These are phyloP conservation scores for Sula dactylatra DNA, from an alignment of 2,113 vertebrate genomes.

Conservation along the genomic window DNA sequence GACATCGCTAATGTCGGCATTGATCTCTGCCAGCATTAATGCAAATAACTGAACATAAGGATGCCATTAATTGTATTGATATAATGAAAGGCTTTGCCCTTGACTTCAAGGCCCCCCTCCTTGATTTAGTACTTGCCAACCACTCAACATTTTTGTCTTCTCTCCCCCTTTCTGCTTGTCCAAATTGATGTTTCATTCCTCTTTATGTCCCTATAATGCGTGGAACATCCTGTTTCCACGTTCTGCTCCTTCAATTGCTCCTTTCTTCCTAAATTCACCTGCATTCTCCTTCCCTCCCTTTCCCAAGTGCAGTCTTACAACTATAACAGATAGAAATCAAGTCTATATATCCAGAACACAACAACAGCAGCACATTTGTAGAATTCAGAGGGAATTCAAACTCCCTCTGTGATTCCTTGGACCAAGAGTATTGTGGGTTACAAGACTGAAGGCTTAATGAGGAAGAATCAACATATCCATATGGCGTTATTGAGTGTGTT, in stretches of 20 bases:
- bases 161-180: conserved; percentile 6
- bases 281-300: not conserved
- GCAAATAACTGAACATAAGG: conserved; percentile 57
- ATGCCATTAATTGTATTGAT: conserved; percentile 66
- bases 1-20: conserved; percentile 50
- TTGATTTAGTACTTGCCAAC: conserved; percentile 42
- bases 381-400: not conserved
- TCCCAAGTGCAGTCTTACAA: not conserved
- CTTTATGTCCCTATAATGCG: conserved; percentile 7
- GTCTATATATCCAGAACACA: not conserved
- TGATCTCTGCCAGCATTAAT: conserved; percentile 61
- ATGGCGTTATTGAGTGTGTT: not conserved
- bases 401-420: not conserved
- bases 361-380: not conserved
- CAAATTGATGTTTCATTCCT: conserved; percentile 42
- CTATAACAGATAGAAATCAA: not conserved
- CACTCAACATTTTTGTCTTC: conserved; percentile 7
- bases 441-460: not conserved
- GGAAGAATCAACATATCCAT: not conserved
- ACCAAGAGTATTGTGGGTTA: not conserved
- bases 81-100: conserved; percentile 53
- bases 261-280: not conserved
- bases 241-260: not conserved
- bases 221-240: not conserved
- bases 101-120: conserved; percentile 10